Evolutionary conservation across 2,113 vertebrate genomes (phyloP).

Genomic region (Mustelus asterias): DNA sequence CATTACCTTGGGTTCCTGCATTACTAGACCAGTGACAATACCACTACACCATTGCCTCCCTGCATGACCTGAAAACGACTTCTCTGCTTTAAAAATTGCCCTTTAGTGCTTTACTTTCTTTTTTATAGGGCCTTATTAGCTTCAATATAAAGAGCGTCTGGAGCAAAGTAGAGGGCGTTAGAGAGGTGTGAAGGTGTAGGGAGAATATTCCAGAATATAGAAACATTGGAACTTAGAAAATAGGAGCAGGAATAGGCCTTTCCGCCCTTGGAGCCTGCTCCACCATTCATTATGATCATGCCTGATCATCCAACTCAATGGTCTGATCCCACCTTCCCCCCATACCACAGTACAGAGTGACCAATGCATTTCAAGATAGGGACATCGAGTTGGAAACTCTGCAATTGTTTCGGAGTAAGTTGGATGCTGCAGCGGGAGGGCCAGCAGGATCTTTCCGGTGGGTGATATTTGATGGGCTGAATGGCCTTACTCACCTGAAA

Average conservation of each 20-base stretch:
- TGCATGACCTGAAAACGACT: no score
- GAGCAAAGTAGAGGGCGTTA: not conserved
- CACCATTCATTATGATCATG: no score
- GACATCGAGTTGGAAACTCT: not conserved
- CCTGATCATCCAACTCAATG: no score
- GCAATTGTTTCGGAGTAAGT: not conserved
- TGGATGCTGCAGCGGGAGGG: not conserved
- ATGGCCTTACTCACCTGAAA: not conserved
- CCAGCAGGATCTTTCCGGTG: not conserved
- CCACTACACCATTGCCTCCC: no score
- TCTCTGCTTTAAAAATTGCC: no score
- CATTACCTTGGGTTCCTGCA: no score
- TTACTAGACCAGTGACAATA: no score
- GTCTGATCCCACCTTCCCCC: no score
- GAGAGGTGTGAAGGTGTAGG: not conserved
- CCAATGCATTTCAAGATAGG: not conserved
- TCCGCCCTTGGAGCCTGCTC: no score
- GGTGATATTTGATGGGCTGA: not conserved
- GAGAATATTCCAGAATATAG: not conserved
- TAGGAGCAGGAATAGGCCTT: no score
- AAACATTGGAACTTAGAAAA: no score
- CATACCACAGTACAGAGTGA: not conserved
- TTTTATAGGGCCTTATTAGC: not conserved
- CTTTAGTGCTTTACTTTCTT: not conserved
- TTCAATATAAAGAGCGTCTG: not conserved